These are phyloP conservation scores for Solenopsis invicta DNA, from an alignment of 1,140 invertebrate genomes.

Conservation along the genomic window DNA sequence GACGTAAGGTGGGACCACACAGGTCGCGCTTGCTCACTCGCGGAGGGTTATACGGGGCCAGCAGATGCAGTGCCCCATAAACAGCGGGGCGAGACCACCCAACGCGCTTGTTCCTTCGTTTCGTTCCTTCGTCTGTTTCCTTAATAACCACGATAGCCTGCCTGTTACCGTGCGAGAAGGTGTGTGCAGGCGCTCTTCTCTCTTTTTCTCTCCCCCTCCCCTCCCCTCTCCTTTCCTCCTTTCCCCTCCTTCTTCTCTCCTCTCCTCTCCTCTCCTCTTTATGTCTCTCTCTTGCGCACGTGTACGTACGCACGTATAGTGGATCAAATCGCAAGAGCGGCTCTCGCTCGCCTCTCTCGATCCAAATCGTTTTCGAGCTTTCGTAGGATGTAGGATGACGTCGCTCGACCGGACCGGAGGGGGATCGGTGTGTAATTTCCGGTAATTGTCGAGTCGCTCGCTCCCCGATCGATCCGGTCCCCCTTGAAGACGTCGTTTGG, in stretches of 20 bases:
- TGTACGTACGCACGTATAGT: conserved; percentile 13
- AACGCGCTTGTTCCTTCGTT: conserved; percentile 80
- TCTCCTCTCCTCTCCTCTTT: background rate
- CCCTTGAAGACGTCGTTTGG: conserved; percentile 14
- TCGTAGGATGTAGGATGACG: conserved; percentile 42
- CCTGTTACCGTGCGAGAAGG: conserved; percentile 70
- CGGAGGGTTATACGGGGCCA: conserved; percentile 81
- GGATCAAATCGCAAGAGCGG: conserved; percentile 56
- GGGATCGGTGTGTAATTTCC: conserved; percentile 54
- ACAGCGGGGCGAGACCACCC: conserved; percentile 86
- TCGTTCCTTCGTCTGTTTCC: conserved; percentile 84
- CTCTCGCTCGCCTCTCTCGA: conserved; percentile 20
- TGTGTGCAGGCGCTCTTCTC: conserved; percentile 44
- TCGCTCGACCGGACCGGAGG: conserved; percentile 15
- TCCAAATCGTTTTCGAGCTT: conserved; percentile 62
- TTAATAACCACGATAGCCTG: conserved; percentile 83
- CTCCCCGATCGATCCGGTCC: conserved; percentile 22
- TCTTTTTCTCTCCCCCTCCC: background rate
- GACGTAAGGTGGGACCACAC: conserved; percentile 84
- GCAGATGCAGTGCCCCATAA: conserved; percentile 85
- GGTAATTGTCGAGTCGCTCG: conserved; percentile 51
- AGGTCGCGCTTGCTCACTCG: conserved; percentile 71
- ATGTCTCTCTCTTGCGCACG: background rate
- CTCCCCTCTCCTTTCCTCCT: too few relatives aligned
- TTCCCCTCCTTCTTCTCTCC: background rate